Evolutionary conservation across 1,140 invertebrate species (phyloP).

Genomic region (Apolygus lucorum): DNA sequence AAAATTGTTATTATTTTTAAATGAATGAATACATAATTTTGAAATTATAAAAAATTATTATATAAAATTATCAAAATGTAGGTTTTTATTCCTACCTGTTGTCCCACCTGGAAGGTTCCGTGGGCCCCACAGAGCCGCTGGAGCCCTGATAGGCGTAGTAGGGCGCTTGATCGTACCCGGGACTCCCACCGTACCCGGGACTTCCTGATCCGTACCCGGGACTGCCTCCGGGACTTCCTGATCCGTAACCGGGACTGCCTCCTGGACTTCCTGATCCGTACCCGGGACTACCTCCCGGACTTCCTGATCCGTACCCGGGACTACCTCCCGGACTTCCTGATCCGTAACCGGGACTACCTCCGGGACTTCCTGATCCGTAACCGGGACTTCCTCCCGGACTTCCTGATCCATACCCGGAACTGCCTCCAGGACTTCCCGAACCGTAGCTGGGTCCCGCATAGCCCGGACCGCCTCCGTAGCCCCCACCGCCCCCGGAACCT

Average conservation of each 20-base stretch:
- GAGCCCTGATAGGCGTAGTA: not conserved
- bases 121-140: not conserved
- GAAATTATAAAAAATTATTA: too few species aligned
- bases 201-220: not conserved
- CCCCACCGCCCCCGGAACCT: too few species aligned
- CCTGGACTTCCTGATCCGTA: too few species aligned
- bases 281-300: not conserved
- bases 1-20: too few species aligned
- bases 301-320: not conserved
- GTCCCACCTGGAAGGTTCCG: not conserved
- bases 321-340: not conserved
- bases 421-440: not conserved
- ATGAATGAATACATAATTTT: too few species aligned
- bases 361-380: not conserved
- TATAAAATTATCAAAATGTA: too few species aligned
- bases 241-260: too few species aligned
- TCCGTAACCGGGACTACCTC: not conserved
- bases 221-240: not conserved
- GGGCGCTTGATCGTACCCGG: not conserved
- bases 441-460: conserved; percentile 9
- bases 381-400: not conserved
- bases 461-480: too few species aligned
- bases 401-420: not conserved
- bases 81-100: not conserved
- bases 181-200: not conserved